These are phyloP conservation scores for Forbesichthys papilliferus DNA, from an alignment of 2,113 vertebrate genomes.

Conservation along the genomic window DNA sequence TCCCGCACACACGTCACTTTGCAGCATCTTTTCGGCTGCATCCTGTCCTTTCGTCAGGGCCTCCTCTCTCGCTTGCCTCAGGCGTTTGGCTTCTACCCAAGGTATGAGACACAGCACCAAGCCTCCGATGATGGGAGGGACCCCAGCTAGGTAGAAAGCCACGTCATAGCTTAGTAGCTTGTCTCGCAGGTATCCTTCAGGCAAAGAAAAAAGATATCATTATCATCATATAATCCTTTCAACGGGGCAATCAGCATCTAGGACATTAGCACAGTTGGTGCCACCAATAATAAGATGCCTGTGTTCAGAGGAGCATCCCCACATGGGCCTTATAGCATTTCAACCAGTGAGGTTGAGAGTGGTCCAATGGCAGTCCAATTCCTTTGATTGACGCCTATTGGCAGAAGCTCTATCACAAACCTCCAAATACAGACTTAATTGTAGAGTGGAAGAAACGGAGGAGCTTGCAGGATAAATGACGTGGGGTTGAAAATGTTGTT, in stretches of 20 bases:
- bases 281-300: no score
- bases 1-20: slow-evolving; percentile 52
- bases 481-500: background rate
- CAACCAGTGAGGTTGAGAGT: no score
- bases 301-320: no score
- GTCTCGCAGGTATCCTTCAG: slow-evolving; percentile 86
- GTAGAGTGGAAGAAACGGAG: no score
- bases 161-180: slow-evolving; percentile 82
- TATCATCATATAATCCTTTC: background rate
- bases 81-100: slow-evolving; percentile 83
- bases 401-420: no score
- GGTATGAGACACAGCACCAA: slow-evolving; percentile 87
- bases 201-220: slow-evolving; percentile 25
- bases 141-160: slow-evolving; percentile 93
- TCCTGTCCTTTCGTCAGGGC: slow-evolving; percentile 53
- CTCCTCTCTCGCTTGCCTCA: slow-evolving; percentile 54
- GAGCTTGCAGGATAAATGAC: no score
- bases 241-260: no score
- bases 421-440: no score
- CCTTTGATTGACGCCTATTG: no score
- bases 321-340: no score
- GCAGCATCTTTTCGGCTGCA: slow-evolving; percentile 81
- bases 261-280: no score
- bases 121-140: slow-evolving; percentile 92
- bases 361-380: no score